A percentile compares a stretch with the other conserved stretches of the same genome.
Conservation (phyloP, 2,797 vertebrate species). For the Hafferia zeledoni region DNA sequence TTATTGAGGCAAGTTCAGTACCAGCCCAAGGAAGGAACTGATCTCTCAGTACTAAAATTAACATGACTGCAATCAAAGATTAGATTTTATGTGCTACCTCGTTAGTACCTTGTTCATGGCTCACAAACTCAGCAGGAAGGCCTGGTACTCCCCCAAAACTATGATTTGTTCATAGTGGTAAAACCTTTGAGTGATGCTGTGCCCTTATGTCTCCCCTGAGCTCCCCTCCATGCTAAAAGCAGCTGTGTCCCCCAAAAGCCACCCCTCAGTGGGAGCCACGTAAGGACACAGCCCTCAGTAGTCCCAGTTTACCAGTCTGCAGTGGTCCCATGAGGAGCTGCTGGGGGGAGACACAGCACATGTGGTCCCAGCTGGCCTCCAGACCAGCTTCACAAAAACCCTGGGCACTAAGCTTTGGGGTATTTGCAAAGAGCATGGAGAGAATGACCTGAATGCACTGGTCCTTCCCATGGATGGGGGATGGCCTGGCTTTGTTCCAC, state of each 20-base stretch:
- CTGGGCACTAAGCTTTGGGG: not conserved
- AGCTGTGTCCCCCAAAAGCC: not conserved
- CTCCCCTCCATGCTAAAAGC: not conserved
- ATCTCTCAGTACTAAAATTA: conserved; percentile 8
- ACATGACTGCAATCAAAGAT: not conserved
- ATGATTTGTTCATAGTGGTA: not conserved
- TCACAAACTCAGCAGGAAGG: conserved; percentile 49
- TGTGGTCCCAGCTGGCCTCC: not conserved
- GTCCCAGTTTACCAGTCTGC: not conserved
- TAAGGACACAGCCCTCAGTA: not conserved
- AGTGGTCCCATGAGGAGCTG: rapidly evolving
- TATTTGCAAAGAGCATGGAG: not conserved
- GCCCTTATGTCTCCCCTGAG: not conserved
- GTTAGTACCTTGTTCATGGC: not conserved
- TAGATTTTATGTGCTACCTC: not conserved
- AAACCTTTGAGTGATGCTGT: not conserved
- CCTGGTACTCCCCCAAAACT: not conserved
- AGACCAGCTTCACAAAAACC: not conserved
- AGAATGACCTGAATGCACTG: not conserved
- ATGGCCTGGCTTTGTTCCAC: not conserved
- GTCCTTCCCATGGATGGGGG: rapidly evolving
- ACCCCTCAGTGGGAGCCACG: not conserved
- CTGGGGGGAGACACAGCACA: not conserved
- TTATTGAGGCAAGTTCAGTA: conserved; percentile 39
- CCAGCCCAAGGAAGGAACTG: not conserved